Evolutionary conservation across 2,888 invertebrate genomes (phyloP).

Genomic region (Thera obeliscata): DNA sequence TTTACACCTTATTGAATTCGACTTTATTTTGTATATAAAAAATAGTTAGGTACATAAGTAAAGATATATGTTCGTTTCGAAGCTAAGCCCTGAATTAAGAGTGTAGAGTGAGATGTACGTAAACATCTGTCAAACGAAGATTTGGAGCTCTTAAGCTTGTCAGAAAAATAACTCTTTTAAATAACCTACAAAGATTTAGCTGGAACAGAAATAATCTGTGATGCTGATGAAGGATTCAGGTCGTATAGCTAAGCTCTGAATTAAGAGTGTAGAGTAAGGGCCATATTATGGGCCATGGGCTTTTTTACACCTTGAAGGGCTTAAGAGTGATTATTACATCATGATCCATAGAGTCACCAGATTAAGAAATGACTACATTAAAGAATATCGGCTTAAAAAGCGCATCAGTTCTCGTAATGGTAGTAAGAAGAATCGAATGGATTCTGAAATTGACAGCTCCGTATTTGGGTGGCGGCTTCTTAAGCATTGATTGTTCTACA

Average conservation of each 20-base stretch:
- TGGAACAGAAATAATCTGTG: slow-evolving; percentile 8
- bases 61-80: not conserved
- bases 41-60: too few species aligned
- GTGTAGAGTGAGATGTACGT: slow-evolving; percentile 36
- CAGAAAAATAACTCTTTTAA: slow-evolving; percentile 37
- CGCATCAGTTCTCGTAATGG: slow-evolving; percentile 15
- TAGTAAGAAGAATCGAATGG: slow-evolving; percentile 20
- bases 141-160: slow-evolving; percentile 63
- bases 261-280: too few species aligned
- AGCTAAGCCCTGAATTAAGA: not conserved
- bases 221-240: slow-evolving; percentile 4
- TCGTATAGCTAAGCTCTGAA: too few species aligned
- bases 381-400: slow-evolving; percentile 10
- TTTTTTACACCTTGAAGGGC: not conserved
- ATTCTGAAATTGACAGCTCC: slow-evolving; percentile 8
- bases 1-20: too few species aligned
- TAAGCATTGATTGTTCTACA: slow-evolving; percentile 13
- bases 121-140: slow-evolving; percentile 68
- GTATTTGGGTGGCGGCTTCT: slow-evolving; percentile 18
- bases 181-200: slow-evolving; percentile 2
- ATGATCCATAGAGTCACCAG: slow-evolving; percentile 14
- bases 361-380: slow-evolving; percentile 13
- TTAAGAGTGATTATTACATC: slow-evolving; percentile 15
- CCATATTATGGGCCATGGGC: too few species aligned
- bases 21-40: too few species aligned